Base-by-base conservation (phyloP, 2,888 invertebrate species). In the Drosophila kokeensis region DNA sequence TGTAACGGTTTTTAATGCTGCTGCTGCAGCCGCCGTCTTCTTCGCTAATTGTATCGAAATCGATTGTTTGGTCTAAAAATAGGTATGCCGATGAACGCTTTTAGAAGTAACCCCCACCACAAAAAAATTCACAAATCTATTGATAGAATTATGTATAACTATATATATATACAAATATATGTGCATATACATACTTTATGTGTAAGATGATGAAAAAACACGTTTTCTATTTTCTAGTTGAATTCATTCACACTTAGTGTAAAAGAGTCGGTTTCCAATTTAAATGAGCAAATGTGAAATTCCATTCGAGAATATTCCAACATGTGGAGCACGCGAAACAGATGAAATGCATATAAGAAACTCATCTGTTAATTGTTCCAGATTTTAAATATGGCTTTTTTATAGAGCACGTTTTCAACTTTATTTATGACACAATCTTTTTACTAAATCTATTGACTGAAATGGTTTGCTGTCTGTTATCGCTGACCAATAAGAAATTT, bases 41-140 rank as follows among this genome's bases (percentile, higher is more conserved):
- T 38, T 34, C 55, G 70, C 83, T 81, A 73, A 74, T 83, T 87
- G 80, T 86, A 83, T 77, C 66, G 65, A 79, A 87, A 87, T 83
- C 77, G 73, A 86, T 87, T 87, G 87, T 89, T 89, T 89, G 87
- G 78, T 70, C 90, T 83, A 88, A 80, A 90, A 82, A 85, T 90
- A 88, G 73, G 59, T 61, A 49, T 73, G 69, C 73, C 84, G 88
- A 89, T 84, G 87, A 88, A 83, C 89, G 69, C 78, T 88, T 88
- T 89, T 88, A 86, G 87, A 88, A 76, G 72, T 77, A 68, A 63
- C 65, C 64, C 69, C 57, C 79, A 57, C 70, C 45, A 75, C 58
- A 68, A 68, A 61, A 61, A 53, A 30, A 30, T n/a, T 29, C 55
- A 68, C 54, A 63, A 18, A 55, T n/a, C 54, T 49, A 64, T 27